A percentile compares a stretch with the other conserved stretches of the same genome.
Evolutionary conservation across 1,140 invertebrate species (phyloP).

Genomic region (Alviniconcha marisindica): DNA sequence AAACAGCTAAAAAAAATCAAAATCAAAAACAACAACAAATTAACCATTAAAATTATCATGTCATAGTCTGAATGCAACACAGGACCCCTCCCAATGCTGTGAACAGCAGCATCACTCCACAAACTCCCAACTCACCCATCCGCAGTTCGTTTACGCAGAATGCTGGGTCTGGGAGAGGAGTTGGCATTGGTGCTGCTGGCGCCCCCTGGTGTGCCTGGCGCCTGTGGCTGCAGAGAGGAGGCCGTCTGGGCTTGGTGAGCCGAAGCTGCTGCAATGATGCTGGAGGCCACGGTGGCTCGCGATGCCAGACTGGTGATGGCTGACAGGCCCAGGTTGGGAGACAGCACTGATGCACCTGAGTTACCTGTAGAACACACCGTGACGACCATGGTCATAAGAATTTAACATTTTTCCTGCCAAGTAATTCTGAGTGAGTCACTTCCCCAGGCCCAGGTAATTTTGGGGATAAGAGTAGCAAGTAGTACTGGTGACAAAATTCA

Average conservation of each 20-base stretch:
- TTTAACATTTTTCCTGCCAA: no score
- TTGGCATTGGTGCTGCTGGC: constrained; percentile 77
- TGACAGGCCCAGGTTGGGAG: constrained; percentile 22
- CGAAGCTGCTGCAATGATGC: constrained; percentile 45
- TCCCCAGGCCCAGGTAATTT: no score
- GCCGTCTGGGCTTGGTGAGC: constrained; percentile 37
- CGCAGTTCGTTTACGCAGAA: constrained; percentile 82
- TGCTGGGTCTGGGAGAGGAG: constrained; percentile 83
- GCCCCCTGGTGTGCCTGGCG: constrained; percentile 33
- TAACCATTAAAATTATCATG: no score
- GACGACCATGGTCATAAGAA: no score
- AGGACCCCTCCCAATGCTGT: no score
- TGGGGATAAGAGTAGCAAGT: no score
- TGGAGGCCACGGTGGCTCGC: constrained; percentile 41
- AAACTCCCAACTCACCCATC: constrained; percentile 77
- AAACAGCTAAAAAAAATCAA: no score
- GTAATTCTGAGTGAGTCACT: no score
- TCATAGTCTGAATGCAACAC: no score
- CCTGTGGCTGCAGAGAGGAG: constrained; percentile 12
- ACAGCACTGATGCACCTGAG: constrained; percentile 6
- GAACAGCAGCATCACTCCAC: no score
- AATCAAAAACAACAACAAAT: no score
- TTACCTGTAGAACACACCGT: neutral
- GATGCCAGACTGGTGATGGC: constrained; percentile 33
- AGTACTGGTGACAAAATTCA: no score